phyloP scores from a whole-genome alignment of 2,797 vertebrate species.

The Rhynchonycteris naso region DNA sequence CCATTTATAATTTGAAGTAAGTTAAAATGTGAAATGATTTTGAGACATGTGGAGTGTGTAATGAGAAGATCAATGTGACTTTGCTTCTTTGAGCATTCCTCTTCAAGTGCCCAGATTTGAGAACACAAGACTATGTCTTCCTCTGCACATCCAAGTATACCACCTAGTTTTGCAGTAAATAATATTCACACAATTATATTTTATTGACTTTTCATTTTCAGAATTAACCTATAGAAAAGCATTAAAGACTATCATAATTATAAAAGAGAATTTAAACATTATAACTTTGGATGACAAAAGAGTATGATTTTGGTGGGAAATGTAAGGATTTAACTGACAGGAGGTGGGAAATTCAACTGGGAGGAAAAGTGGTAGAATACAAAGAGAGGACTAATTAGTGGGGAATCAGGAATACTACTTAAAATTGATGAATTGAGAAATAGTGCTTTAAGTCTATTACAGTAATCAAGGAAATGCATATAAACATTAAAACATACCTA shows the following conservation, averaged over 20 bases:
- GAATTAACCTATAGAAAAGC: not conserved
- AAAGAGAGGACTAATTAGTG: not conserved
- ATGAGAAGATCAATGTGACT: not conserved
- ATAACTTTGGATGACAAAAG: not conserved
- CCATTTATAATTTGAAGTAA: not conserved
- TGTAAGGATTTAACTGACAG: constrained; percentile 1
- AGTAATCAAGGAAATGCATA: not conserved
- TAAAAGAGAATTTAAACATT: constrained; percentile 42
- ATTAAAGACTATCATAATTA: not conserved
- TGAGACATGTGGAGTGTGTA: not conserved
- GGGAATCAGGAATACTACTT: not conserved
- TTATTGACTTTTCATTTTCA: not conserved
- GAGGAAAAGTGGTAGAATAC: not conserved
- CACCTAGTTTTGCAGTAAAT: not conserved
- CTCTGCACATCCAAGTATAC: not conserved
- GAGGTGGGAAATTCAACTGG: not conserved
- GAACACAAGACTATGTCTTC: not conserved
- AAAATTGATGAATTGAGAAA: constrained; percentile 10
- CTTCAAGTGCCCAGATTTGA: not conserved
- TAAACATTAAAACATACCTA: not conserved
- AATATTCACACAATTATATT: constrained; percentile 2
- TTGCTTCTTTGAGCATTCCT: not conserved
- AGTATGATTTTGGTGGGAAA: not conserved
- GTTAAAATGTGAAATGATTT: not conserved
- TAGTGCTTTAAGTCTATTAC: not conserved